Base-by-base conservation (phyloP, 2,888 invertebrate species). In the Cepaea hortensis region DNA sequence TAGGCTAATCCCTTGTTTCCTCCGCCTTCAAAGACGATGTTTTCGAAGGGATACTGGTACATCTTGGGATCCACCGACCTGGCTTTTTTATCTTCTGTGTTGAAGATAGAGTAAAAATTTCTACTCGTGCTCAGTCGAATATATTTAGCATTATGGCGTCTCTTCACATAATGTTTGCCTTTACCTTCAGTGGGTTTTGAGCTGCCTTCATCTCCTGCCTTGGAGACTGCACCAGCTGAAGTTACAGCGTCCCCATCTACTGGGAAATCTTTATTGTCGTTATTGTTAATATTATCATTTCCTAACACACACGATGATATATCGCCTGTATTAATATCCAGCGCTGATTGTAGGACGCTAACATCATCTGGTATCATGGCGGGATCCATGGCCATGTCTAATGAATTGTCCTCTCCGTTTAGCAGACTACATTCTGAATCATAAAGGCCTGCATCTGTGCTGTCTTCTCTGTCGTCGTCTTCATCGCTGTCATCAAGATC, bases 1-100 rank as follows among this genome's bases (percentile, higher is more conserved):
- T 88, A 88, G 18, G 87, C 87, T 4, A 88, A 61, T 48, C 87
- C 87, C 23, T 88, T 88, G 76, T 85, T 85, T 18, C 87, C 87
- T 3, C 87, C 87, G 3, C 87, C 87, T 65, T 88, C 87, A 61
- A 88, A 88, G 6, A 88, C 85, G 61, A 88, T 35, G 68, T 88
- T 88, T 48, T 85, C 85, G 50, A 88, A 88, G 11, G 85, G 87
- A 55, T 86, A 86, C 35, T 55, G 23, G 55, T 86, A 86, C 86
- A 83, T 83, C 62, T 70, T 83, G n/a, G 86, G 86, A 72, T 86
- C 83, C 61, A 86, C 86, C 68, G 70, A 50, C 11, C 86, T 62
- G 62, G 86, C 86, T 83, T 83, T 86, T 77, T 86, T 86, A 68
- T 86, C 86, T 68, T 86, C 86, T 13, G 75, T 81, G 68, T 86